phyloP scores from a whole-genome alignment of 2,797 vertebrate species.

The Loriculus beryllinus region DNA sequence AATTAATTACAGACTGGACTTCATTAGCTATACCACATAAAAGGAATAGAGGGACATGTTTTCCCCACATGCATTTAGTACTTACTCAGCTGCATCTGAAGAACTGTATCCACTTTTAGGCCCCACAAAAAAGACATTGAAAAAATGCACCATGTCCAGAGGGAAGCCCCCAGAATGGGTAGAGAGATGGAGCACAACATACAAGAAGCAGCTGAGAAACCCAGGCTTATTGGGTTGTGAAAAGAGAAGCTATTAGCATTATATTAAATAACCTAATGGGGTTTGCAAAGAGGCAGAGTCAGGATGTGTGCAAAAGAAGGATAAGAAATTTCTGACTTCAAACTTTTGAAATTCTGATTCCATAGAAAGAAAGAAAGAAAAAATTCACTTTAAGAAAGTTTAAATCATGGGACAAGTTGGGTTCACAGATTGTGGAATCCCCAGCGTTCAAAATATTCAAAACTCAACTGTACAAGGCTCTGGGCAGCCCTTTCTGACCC shows the following conservation, averaged over 20 bases:
- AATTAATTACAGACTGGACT: background rate
- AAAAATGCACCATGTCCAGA: background rate
- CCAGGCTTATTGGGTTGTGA: background rate
- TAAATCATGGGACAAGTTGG: background rate
- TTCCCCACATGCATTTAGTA: background rate
- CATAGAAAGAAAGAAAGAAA: background rate
- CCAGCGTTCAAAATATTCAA: background rate
- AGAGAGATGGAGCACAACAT: background rate
- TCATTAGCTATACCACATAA: background rate
- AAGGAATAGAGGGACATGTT: background rate
- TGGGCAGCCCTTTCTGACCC: background rate
- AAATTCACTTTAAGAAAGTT: fast-evolving
- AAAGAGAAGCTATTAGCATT: background rate
- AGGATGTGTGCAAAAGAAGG: background rate
- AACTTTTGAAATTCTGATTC: background rate
- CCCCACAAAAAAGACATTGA: background rate
- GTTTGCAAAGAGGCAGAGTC: background rate
- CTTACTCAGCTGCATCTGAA: background rate
- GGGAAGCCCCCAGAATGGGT: background rate
- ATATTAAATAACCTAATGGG: background rate
- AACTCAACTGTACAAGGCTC: background rate
- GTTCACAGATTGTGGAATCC: background rate
- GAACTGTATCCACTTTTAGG: background rate
- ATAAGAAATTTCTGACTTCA: background rate
- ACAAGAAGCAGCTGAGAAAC: background rate